A percentile compares a stretch with the other conserved stretches of the same genome.
Conservation (phyloP, 92 coral and sea anemone species). For the Zoanthus sociatus region DNA sequence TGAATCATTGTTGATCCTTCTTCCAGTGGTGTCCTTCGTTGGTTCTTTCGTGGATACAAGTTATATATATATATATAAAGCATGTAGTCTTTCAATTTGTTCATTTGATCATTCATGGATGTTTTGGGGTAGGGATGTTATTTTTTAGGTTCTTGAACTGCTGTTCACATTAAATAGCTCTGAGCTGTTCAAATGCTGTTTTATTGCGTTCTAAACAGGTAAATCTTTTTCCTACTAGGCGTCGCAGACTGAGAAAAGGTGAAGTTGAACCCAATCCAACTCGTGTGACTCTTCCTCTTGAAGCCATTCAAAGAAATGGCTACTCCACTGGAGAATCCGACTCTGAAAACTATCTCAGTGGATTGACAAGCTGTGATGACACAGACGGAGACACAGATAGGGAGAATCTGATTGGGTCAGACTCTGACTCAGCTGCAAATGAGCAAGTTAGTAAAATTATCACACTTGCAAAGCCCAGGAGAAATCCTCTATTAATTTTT, state of each 20-base stretch:
- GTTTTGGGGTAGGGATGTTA: no score
- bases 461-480: no score
- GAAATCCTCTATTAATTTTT: no score
- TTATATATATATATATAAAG: no score
- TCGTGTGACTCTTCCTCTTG: constrained; percentile 23
- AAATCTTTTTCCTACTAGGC: not conserved
- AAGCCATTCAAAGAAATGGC: constrained; percentile 3
- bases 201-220: not conserved
- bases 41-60: no score
- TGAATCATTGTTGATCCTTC: no score
- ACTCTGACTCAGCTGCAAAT: not conserved
- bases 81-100: no score
- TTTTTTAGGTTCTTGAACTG: no score
- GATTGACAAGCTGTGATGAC: constrained; percentile 8
- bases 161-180: not conserved
- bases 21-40: no score
- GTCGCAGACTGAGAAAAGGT: constrained; percentile 42
- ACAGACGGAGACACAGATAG: constrained; percentile 36
- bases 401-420: constrained; percentile 29
- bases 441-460: constrained; percentile 1
- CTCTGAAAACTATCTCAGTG: constrained; percentile 45
- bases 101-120: no score
- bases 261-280: constrained; percentile 43
- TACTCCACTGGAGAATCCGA: constrained; percentile 38
- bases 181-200: not conserved